Evolutionary conservation across 1,140 invertebrate genomes (phyloP).

Genomic region (Ctenoplectra terminalis): DNA sequence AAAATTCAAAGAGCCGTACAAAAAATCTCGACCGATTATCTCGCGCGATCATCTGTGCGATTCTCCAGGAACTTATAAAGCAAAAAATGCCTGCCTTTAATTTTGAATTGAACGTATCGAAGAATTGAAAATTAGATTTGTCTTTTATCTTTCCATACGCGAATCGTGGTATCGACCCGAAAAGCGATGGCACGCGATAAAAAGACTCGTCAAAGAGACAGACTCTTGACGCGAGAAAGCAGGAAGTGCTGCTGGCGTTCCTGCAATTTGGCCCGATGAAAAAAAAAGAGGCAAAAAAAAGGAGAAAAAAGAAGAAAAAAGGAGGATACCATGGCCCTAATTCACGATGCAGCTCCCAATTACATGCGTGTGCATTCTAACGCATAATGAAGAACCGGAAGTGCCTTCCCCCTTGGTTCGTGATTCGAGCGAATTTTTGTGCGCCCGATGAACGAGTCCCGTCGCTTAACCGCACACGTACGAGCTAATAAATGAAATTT

Average conservation of each 20-base stretch:
- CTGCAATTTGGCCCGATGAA: slow-evolving; percentile 22
- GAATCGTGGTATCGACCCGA: not conserved
- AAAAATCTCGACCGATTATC: not conserved
- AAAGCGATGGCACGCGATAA: slow-evolving; percentile 5
- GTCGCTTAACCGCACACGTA: slow-evolving; percentile 31
- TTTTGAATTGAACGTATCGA: no score
- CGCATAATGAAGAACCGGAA: slow-evolving; percentile 75
- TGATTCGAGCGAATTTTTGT: slow-evolving; percentile 68
- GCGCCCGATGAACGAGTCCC: slow-evolving; percentile 41
- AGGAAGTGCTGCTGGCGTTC: slow-evolving; percentile 50
- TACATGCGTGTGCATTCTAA: slow-evolving; percentile 69
- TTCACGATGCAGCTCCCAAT: slow-evolving; percentile 71
- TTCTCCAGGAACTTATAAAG: no score
- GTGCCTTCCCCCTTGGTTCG: slow-evolving; percentile 65
- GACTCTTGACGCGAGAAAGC: slow-evolving; percentile 47
- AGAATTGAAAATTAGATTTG: no score
- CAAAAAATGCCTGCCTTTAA: no score
- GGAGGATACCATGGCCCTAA: slow-evolving; percentile 41
- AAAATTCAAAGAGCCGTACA: not conserved
- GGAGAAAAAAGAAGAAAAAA: not conserved
- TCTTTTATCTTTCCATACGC: not conserved
- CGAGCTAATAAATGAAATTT: slow-evolving; percentile 58
- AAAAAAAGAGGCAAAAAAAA: not conserved
- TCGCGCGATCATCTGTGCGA: not conserved
- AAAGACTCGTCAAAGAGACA: not conserved